Evolutionary conservation across 2,113 vertebrate species (phyloP).

Genomic region (Periophthalmodon schlosseri): DNA sequence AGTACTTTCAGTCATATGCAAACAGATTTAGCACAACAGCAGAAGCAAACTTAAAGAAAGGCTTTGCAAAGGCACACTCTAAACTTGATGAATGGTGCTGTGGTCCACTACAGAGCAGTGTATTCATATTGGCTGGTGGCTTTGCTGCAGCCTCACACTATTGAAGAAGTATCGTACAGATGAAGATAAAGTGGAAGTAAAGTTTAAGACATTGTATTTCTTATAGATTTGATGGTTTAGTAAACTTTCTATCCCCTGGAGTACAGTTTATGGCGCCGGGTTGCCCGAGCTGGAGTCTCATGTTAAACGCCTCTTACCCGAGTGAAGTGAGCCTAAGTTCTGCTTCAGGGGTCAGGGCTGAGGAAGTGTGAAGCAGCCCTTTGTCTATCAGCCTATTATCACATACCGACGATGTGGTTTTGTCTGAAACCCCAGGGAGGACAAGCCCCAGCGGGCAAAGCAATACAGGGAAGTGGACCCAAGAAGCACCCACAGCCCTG

Average conservation of each 20-base stretch:
- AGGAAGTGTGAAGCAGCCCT: conserved; percentile 44
- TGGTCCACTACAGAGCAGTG: neutral
- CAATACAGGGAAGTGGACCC: conserved; percentile 6
- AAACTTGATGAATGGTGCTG: neutral
- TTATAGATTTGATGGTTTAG: neutral
- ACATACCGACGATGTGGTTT: conserved; percentile 46
- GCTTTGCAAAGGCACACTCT: neutral
- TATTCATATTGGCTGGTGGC: neutral
- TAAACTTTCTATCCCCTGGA: neutral
- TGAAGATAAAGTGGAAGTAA: neutral
- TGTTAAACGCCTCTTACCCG: conserved; percentile 14
- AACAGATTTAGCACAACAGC: no score
- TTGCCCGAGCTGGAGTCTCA: neutral
- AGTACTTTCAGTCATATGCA: no score
- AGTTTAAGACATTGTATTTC: neutral
- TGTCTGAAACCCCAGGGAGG: conserved; percentile 38
- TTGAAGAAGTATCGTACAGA: neutral
- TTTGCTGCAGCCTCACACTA: neutral
- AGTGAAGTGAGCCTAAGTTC: conserved; percentile 19
- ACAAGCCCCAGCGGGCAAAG: conserved; percentile 23
- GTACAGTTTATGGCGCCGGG: neutral
- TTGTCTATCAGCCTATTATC: conserved; percentile 52
- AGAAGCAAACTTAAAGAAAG: no score
- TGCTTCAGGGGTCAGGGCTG: conserved; percentile 37
- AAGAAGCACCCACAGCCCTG: neutral